A percentile compares a stretch with the other conserved stretches of the same genome.
Conservation (phyloP, 1,140 invertebrate genomes). For the Vollenhovia emeryi region DNA sequence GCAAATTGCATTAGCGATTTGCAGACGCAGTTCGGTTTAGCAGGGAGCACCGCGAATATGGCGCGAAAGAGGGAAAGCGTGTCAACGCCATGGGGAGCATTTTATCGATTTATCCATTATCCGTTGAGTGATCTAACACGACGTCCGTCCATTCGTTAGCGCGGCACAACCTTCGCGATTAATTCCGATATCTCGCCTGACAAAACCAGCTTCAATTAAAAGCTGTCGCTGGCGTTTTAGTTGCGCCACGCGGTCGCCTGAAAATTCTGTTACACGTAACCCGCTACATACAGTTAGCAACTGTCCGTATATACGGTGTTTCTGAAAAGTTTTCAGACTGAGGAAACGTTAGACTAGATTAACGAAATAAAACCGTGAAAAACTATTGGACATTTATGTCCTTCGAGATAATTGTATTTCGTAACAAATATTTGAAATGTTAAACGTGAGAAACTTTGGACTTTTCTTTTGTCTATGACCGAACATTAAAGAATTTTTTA, state of each 20-base stretch:
- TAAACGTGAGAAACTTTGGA: neutral
- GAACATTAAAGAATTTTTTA: neutral
- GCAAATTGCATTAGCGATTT: conserved; percentile 58
- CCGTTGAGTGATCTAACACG: conserved; percentile 73
- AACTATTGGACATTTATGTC: neutral
- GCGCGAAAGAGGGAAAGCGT: conserved; percentile 44
- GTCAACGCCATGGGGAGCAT: conserved; percentile 47
- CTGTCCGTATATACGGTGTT: neutral
- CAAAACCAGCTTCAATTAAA: conserved; percentile 71
- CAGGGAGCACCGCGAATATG: neutral
- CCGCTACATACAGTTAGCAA: conserved; percentile 18
- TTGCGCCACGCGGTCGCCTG: conserved; percentile 58
- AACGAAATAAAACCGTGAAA: neutral
- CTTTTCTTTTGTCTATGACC: neutral
- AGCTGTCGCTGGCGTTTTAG: conserved; percentile 72
- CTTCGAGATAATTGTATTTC: neutral
- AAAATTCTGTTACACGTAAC: conserved; percentile 66
- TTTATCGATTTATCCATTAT: conserved; percentile 73
- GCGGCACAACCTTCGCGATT: conserved; percentile 66
- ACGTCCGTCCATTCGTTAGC: conserved; percentile 69
- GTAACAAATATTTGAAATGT: neutral
- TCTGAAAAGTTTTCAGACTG: neutral
- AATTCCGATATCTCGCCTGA: conserved; percentile 74
- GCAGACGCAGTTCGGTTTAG: conserved; percentile 34
- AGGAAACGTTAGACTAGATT: neutral